These are phyloP conservation scores for Volucella inflata DNA, from an alignment of 2,888 invertebrate genomes.

Conservation along the genomic window DNA sequence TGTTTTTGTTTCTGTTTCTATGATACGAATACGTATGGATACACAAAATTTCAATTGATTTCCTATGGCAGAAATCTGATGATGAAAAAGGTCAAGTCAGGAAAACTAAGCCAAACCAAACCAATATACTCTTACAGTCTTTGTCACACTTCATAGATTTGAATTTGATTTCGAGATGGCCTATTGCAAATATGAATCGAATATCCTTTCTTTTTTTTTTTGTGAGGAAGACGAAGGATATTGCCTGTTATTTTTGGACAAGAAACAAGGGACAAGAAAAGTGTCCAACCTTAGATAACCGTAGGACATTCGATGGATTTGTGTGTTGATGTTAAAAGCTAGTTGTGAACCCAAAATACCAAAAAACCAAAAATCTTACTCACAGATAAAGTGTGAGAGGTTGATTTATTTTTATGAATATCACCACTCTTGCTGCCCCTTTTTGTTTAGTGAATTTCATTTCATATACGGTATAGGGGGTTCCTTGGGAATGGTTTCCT, in stretches of 20 bases:
- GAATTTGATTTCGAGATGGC: slow-evolving; percentile 27
- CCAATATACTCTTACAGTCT: slow-evolving; percentile 39
- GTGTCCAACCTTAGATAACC: slow-evolving; percentile 6
- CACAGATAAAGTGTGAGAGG: slow-evolving; percentile 46
- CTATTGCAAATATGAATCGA: slow-evolving; percentile 18
- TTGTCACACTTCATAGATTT: slow-evolving; percentile 43
- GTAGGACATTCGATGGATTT: slow-evolving; percentile 24
- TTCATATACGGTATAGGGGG: slow-evolving; percentile 22
- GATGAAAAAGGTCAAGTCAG: slow-evolving; percentile 57
- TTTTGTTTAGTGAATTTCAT: no score
- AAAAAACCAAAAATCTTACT: slow-evolving; percentile 21
- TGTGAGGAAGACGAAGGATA: background rate
- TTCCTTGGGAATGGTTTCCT: slow-evolving; percentile 15
- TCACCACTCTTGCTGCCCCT: slow-evolving; percentile 5
- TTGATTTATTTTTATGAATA: slow-evolving; percentile 69
- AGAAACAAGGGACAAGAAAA: background rate
- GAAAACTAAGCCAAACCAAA: slow-evolving; percentile 19
- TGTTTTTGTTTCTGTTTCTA: no score
- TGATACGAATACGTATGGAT: slow-evolving; percentile 5
- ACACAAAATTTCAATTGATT: slow-evolving; percentile 30
- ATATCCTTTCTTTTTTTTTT: slow-evolving; percentile 11
- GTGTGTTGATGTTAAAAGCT: slow-evolving; percentile 29
- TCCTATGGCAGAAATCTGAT: slow-evolving; percentile 33
- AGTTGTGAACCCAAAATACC: slow-evolving; percentile 9
- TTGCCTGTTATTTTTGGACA: background rate